Evolutionary conservation across 2,113 vertebrate species (phyloP).

Genomic region (Eulemur macaco): DNA sequence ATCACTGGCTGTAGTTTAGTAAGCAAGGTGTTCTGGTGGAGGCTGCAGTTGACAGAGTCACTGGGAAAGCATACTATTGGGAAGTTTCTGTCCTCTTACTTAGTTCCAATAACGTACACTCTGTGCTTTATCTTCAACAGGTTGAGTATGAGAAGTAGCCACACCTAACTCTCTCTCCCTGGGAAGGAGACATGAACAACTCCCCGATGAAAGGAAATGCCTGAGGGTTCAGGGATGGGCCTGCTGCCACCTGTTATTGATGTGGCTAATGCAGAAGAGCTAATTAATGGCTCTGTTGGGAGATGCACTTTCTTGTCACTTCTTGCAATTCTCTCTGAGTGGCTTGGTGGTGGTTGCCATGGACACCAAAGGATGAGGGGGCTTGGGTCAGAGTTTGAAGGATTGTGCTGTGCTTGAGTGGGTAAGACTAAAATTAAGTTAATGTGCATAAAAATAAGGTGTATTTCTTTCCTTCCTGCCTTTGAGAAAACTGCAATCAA

Average conservation of each 20-base stretch:
- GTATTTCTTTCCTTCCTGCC: constrained; percentile 68
- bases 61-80: background rate
- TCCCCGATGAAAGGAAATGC: constrained; percentile 11
- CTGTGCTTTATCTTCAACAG: background rate
- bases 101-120: constrained; percentile 9
- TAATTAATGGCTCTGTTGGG: constrained; percentile 50
- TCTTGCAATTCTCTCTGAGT: constrained; percentile 73
- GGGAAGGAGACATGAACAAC: background rate
- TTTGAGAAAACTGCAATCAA: constrained; percentile 71
- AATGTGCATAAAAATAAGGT: constrained; percentile 80
- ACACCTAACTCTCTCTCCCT: background rate
- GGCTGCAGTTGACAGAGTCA: background rate
- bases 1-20: background rate
- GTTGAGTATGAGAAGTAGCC: background rate
- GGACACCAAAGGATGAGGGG: constrained; percentile 82
- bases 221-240: background rate
- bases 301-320: constrained; percentile 76
- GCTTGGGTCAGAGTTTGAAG: constrained; percentile 78
- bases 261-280: background rate
- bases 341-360: constrained; percentile 77
- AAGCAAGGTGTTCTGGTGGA: background rate
- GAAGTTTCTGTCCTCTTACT: background rate
- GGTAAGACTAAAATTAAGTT: constrained; percentile 84
- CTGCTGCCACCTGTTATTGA: constrained; percentile 22
- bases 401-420: constrained; percentile 79